Base-by-base conservation (phyloP, 2,113 vertebrate species). In the Paraplagusia blochii region DNA sequence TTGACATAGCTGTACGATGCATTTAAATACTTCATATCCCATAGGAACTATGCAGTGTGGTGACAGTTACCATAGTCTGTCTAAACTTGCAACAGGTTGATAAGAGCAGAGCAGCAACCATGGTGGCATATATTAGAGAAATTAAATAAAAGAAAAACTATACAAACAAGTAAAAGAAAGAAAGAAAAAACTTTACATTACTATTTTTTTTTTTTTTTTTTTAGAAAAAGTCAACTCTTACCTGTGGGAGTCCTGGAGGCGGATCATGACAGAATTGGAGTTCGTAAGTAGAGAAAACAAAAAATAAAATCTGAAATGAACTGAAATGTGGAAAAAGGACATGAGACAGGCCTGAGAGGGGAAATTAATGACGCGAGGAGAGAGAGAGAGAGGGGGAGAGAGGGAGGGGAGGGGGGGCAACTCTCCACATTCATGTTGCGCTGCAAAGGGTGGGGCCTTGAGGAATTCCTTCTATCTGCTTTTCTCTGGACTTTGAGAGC, bases 381-480 rank as follows among this genome's bases (percentile, higher is more conserved):
- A 76, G 34, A 49, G 44, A 53, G 11, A 13, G 40, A 46, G 8
- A 52, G 12, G 15, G 4, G 11, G 11, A 47, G 17, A n/a, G n/a
- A 7, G 63, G 33, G 33, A 68, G 18, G 48, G 65, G 43, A 67
- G 74, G 47, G 71, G 62, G 59, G 42, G 66, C 62, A 71, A 74
- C 72, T 71, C 83, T 83, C 72, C 73, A 82, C 80, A 81, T 87
- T 79, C 78, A 87, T 84, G 84, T 79, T 83, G 81, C 84, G 84
- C 79, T 83, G 75, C 75, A 80, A 84, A 89, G 91, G 91, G 90
- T 91, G 91, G 89, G 90, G 91, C 87, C 80, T 86, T 79, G 46
- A 85, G 85, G 86, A 90, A 90, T 89, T 81, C 79, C 74, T 70
- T 79, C 77, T 70, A 75, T 76, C 68, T 69, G 66, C 74, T 70